Conservation (phyloP, 1,140 invertebrate species). For the Nephila pilipes region DNA sequence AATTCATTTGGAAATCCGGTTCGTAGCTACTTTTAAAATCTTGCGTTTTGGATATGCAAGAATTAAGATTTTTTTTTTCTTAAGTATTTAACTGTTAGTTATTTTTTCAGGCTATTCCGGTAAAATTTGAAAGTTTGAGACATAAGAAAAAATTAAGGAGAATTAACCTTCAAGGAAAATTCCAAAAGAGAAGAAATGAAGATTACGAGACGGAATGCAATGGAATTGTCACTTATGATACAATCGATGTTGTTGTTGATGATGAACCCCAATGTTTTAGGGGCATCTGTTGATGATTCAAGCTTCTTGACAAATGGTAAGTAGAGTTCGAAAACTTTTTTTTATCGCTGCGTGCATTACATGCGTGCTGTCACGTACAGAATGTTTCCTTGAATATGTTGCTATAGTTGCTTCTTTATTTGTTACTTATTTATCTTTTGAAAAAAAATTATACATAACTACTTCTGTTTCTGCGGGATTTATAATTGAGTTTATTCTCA, state of each 20-base stretch:
- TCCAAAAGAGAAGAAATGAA: background rate
- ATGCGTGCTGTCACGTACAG: too few species aligned
- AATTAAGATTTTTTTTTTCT: background rate
- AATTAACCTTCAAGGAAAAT: background rate
- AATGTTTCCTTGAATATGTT: background rate
- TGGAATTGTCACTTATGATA: background rate
- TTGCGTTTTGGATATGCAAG: background rate
- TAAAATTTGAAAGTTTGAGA: too few species aligned
- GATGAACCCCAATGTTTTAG: background rate
- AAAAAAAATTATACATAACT: too few species aligned
- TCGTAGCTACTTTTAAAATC: background rate
- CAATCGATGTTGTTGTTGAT: background rate
- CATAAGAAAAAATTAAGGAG: background rate
- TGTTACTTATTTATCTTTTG: too few species aligned
- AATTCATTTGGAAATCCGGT: background rate
- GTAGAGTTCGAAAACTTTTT: conserved; percentile 26
- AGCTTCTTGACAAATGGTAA: background rate
- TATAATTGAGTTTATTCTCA: too few species aligned
- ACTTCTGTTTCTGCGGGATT: too few species aligned
- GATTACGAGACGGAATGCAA: background rate
- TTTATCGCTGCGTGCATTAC: background rate
- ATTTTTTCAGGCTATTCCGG: too few species aligned
- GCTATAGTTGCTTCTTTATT: background rate
- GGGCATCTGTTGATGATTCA: background rate
- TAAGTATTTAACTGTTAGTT: background rate